Percentiles rank a stretch among this genome's conserved stretches.
Evolutionary conservation across 1,140 invertebrate genomes (phyloP).

Genomic region (Ephestia elutella): DNA sequence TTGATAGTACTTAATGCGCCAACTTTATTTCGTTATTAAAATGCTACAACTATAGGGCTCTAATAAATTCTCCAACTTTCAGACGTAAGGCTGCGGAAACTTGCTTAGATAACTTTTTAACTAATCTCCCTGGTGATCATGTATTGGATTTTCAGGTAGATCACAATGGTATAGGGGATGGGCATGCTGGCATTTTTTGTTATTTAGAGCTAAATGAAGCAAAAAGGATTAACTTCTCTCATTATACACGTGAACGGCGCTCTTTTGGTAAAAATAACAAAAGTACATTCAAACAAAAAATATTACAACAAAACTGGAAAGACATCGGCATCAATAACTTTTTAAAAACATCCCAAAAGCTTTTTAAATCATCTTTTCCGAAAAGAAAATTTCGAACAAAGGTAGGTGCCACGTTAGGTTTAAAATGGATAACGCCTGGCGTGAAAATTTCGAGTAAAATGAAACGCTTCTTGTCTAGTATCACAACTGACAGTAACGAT

Average conservation of each 20-base stretch:
- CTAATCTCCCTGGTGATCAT: constrained; percentile 8
- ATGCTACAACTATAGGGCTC: constrained; percentile 12
- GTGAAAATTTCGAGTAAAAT: constrained; percentile 15
- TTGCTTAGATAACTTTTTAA: constrained; percentile 16
- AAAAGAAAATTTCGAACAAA: constrained; percentile 2
- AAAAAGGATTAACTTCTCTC: background rate
- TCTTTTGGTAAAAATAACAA: background rate
- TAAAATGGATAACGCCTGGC: constrained; percentile 18
- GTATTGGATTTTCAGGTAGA: constrained; percentile 1
- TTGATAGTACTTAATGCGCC: background rate
- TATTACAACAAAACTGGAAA: constrained; percentile 3
- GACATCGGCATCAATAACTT: constrained; percentile 1
- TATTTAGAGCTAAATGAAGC: background rate
- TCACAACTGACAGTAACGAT: background rate
- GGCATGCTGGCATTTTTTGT: constrained; percentile 12
- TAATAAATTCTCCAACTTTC: constrained; percentile 1
- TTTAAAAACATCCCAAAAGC: constrained; percentile 5
- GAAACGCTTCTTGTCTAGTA: constrained; percentile 6
- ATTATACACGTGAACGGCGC: background rate
- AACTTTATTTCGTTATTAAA: background rate
- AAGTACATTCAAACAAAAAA: background rate
- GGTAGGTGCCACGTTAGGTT: background rate
- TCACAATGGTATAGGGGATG: constrained; percentile 13
- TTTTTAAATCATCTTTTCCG: constrained; percentile 7
- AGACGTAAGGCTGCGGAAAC: constrained; percentile 9